Evolutionary conservation across 2,113 vertebrate species (phyloP).

Genomic region (Burhinus bistriatus): DNA sequence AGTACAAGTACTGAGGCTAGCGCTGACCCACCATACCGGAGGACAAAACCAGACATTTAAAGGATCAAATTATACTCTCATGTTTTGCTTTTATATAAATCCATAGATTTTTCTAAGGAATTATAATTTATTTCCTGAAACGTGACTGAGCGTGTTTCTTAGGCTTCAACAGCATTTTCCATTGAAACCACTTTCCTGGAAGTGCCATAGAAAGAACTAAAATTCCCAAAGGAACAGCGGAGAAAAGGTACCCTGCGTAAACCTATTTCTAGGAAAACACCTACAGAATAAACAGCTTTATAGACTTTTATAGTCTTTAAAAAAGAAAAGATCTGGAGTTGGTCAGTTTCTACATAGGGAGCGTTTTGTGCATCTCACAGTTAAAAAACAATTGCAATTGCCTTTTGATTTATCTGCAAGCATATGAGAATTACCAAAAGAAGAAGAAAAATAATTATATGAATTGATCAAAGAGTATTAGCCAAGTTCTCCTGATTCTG

Average conservation of each 20-base stretch:
- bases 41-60: neutral
- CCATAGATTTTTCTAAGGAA: neutral
- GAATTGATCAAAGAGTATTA: neutral
- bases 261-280: neutral
- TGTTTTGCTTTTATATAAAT: neutral
- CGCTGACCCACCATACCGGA: neutral
- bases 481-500: rapidly evolving
- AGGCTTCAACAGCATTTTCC: neutral
- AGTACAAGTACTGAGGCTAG: neutral
- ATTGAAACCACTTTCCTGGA: neutral
- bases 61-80: neutral
- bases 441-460: no score
- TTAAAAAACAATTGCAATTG: neutral
- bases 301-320: neutral
- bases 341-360: rapidly evolving
- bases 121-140: neutral
- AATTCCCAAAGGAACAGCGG: neutral
- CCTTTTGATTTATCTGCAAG: neutral
- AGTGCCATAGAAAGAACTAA: neutral
- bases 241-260: neutral
- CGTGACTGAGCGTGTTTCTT: rapidly evolving
- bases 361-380: neutral
- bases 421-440: neutral
- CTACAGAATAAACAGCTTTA: neutral
- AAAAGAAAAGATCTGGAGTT: neutral